phyloP scores from a whole-genome alignment of 2,888 invertebrate species.

The Mesoligia furuncula region DNA sequence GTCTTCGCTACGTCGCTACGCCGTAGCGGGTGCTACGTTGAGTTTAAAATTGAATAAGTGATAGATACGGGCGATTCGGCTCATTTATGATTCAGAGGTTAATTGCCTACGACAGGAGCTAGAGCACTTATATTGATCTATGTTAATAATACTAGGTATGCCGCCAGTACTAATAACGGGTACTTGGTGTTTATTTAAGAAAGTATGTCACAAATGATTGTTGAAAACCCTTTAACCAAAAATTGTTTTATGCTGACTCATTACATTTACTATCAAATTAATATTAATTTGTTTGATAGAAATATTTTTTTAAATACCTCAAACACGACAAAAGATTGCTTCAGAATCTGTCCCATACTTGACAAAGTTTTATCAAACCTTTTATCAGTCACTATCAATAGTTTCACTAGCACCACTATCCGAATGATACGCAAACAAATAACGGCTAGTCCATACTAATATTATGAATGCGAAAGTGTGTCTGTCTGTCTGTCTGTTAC shows the following conservation, averaged over 20 bases:
- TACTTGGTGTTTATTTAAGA: slow-evolving; percentile 4
- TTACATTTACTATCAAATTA: not conserved
- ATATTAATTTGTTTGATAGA: not conserved
- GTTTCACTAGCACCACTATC: slow-evolving; percentile 36
- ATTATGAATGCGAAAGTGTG: no score
- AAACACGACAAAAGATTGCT: not conserved
- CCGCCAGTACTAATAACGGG: slow-evolving; percentile 6
- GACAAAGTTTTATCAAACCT: slow-evolving; percentile 42
- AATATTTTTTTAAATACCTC: no score
- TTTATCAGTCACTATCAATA: slow-evolving; percentile 60
- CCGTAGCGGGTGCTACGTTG: slow-evolving; percentile 47
- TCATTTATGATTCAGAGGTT: slow-evolving; percentile 46
- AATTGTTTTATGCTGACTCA: not conserved
- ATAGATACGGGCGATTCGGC: slow-evolving; percentile 10
- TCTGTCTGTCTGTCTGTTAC: no score
- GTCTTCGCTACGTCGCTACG: slow-evolving; percentile 33
- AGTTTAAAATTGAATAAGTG: slow-evolving; percentile 53
- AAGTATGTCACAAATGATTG: not conserved
- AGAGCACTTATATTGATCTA: slow-evolving; percentile 31
- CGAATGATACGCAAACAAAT: slow-evolving; percentile 43
- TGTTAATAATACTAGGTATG: slow-evolving; percentile 8
- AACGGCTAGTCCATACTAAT: not conserved
- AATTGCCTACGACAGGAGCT: slow-evolving; percentile 16
- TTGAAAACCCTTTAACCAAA: not conserved
- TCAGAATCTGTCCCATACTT: slow-evolving; percentile 31